These are phyloP conservation scores for Propithecus coquereli DNA, from an alignment of 2,113 vertebrate species.

Conservation along the genomic window DNA sequence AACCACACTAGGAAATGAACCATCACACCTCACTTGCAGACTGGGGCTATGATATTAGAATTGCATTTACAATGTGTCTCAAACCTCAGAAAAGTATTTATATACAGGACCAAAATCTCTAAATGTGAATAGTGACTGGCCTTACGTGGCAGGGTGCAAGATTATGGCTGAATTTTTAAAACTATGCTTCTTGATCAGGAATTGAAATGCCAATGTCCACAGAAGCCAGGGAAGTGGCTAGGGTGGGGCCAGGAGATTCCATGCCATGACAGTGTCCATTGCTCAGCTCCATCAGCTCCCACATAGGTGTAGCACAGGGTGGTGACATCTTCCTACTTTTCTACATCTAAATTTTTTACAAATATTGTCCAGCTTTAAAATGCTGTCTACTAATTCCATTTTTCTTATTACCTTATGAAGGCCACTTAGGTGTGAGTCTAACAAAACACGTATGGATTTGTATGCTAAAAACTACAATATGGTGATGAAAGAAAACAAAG, in stretches of 20 bases:
- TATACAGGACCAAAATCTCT: not conserved
- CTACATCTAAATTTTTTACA: too few species aligned
- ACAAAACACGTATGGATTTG: not conserved
- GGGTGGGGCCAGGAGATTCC: not conserved
- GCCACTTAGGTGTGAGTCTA: not conserved
- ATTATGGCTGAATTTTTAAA: not conserved
- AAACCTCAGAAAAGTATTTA: not conserved
- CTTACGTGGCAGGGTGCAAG: not conserved
- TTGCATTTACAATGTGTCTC: not conserved
- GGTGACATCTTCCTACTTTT: not conserved
- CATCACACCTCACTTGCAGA: not conserved
- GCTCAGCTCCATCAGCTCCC: not conserved
- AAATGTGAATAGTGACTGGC: not conserved
- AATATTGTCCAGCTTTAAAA: too few species aligned
- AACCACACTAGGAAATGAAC: not conserved
- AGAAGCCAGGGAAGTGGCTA: not conserved
- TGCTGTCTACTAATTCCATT: not conserved
- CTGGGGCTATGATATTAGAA: not conserved
- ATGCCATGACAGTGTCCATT: not conserved
- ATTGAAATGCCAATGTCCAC: not conserved
- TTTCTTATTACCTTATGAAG: not conserved
- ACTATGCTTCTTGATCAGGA: not conserved
- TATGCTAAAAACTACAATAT: not conserved
- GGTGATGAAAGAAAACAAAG: not conserved
- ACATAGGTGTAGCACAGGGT: too few species aligned